Percentiles rank a stretch among this genome's conserved stretches.
These are phyloP conservation scores for Diploptera punctata DNA, from an alignment of 2,888 invertebrate genomes.

Conservation along the genomic window DNA sequence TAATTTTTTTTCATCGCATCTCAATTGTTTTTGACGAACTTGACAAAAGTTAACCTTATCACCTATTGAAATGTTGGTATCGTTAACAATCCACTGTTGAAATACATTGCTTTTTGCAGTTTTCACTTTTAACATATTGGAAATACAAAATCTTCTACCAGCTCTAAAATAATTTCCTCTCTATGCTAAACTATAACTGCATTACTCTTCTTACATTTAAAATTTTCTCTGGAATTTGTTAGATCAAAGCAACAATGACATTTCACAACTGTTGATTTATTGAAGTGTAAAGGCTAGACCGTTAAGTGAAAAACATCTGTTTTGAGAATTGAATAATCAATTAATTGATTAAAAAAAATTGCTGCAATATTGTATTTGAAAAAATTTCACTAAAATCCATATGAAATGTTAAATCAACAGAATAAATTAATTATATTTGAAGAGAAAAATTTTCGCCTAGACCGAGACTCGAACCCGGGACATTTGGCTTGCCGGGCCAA, in stretches of 20 bases:
- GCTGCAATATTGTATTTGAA: not conserved
- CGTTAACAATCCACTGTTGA: too few relatives aligned
- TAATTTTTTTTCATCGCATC: not conserved
- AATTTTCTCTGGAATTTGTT: not conserved
- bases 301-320: not conserved
- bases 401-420: not conserved
- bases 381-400: not conserved
- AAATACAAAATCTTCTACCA: too few relatives aligned
- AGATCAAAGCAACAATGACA: not conserved
- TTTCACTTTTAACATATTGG: too few relatives aligned
- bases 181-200: constrained; percentile 5
- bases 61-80: not conserved
- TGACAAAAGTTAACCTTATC: not conserved
- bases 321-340: not conserved
- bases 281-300: not conserved
- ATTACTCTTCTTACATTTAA: not conserved
- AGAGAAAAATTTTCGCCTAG: too few relatives aligned
- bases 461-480: too few relatives aligned
- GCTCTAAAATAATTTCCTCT: too few relatives aligned
- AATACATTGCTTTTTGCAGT: not conserved
- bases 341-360: not conserved
- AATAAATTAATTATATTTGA: constrained; percentile 9
- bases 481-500: too few relatives aligned
- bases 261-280: not conserved
- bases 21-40: too few relatives aligned